These are phyloP conservation scores for Ennomos fuscantarius DNA, from an alignment of 2,888 invertebrate genomes.

Conservation along the genomic window DNA sequence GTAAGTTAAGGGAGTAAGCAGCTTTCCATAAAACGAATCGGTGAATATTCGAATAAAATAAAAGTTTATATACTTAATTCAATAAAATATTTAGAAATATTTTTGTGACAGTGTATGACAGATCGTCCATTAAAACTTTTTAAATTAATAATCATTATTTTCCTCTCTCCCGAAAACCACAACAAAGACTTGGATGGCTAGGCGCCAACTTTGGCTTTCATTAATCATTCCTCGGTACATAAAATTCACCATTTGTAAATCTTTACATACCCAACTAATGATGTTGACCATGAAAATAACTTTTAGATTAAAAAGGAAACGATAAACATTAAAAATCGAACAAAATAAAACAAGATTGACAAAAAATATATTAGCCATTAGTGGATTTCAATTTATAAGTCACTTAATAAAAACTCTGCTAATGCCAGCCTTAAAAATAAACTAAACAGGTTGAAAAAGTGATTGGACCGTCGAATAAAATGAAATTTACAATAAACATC, in stretches of 20 bases:
- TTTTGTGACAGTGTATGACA: constrained; percentile 32
- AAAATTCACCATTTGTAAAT: constrained; percentile 63
- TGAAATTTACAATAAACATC: constrained; percentile 31
- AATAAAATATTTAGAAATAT: constrained; percentile 25
- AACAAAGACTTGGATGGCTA: constrained; percentile 66
- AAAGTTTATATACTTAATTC: constrained; percentile 4
- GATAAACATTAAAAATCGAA: constrained; percentile 39
- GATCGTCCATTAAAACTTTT: constrained; percentile 37
- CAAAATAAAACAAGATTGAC: constrained; percentile 32
- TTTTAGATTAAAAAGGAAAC: constrained; percentile 31
- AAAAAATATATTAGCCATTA: constrained; percentile 46
- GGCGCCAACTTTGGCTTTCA: constrained; percentile 64
- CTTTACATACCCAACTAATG: constrained; percentile 53
- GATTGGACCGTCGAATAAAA: constrained; percentile 34
- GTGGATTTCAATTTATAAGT: constrained; percentile 45
- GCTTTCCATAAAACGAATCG: not conserved
- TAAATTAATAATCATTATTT: constrained; percentile 47
- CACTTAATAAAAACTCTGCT: constrained; percentile 44
- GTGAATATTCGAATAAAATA: not conserved
- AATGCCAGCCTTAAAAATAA: constrained; percentile 41
- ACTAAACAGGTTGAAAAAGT: constrained; percentile 39
- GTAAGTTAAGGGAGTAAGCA: constrained; percentile 48
- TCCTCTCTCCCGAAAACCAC: constrained; percentile 56
- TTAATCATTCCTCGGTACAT: constrained; percentile 69
- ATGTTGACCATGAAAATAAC: constrained; percentile 45